Evolutionary conservation across 2,888 invertebrate genomes (phyloP).

Genomic region (Cosmia trapezina): DNA sequence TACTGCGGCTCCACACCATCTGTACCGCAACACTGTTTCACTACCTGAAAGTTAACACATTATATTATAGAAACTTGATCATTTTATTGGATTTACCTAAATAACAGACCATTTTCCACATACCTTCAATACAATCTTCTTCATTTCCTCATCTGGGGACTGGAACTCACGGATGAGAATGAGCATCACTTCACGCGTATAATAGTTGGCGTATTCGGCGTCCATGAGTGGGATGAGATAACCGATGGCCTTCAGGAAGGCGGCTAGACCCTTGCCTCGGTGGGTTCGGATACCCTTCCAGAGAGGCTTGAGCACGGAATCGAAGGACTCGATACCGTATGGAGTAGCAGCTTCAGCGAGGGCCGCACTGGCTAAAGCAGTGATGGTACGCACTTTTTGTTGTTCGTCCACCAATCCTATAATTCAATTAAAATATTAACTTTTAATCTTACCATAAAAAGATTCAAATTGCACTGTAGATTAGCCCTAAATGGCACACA

Average conservation of each 20-base stretch:
- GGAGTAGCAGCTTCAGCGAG: constrained; percentile 99
- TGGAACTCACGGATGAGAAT: constrained; percentile 99
- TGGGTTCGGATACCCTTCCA: constrained; percentile 99
- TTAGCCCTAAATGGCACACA: background rate
- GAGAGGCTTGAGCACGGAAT: constrained; percentile 99
- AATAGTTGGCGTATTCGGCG: constrained; percentile 99
- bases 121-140: constrained; percentile 99
- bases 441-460: background rate
- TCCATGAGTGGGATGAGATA: constrained; percentile 99
- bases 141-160: constrained; percentile 99
- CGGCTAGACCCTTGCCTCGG: constrained; percentile 98
- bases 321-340: constrained; percentile 99
- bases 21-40: constrained; percentile 99
- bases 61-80: background rate
- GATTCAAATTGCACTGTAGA: background rate
- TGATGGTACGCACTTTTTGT: constrained; percentile 99
- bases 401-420: constrained; percentile 98
- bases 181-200: constrained; percentile 99
- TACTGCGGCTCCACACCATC: constrained; percentile 99
- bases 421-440: constrained; percentile 41
- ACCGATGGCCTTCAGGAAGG: constrained; percentile 99
- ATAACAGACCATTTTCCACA: constrained; percentile 7
- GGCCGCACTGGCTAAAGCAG: constrained; percentile 99
- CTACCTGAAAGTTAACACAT: constrained; percentile 91
- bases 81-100: background rate